Conservation (phyloP, 2,113 vertebrate genomes). For the Paedocypris sp. region DNA sequence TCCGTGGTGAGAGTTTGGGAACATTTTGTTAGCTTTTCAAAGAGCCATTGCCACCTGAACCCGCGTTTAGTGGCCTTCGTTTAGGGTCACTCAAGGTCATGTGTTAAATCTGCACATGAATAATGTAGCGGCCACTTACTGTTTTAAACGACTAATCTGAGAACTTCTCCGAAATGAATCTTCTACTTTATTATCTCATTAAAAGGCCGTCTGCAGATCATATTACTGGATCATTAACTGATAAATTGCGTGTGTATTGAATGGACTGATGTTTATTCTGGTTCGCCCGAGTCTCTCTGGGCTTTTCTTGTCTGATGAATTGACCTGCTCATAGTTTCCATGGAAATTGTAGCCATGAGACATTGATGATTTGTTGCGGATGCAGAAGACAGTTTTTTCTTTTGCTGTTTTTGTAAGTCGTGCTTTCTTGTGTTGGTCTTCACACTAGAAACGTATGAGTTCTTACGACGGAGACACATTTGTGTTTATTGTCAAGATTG, state of each 20-base stretch:
- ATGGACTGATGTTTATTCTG: background rate
- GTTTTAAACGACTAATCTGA: no score
- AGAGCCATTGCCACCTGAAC: no score
- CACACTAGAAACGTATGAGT: background rate
- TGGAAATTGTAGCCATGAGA: constrained; percentile 36
- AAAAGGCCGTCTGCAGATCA: no score
- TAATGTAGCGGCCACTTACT: no score
- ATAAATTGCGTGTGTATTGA: background rate
- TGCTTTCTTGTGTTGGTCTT: background rate
- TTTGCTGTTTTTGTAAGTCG: background rate
- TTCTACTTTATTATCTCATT: no score
- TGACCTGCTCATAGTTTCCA: constrained; percentile 36
- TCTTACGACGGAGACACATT: background rate
- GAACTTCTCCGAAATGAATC: no score
- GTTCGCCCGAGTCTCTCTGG: background rate
- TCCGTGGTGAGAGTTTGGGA: no score
- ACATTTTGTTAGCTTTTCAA: no score
- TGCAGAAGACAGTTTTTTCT: constrained; percentile 2
- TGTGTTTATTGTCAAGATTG: background rate
- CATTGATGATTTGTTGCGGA: constrained; percentile 22
- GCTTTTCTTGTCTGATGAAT: background rate
- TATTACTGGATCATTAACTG: background rate
- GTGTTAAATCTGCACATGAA: no score
- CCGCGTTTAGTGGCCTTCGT: no score
- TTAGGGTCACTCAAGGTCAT: no score